phyloP scores from a whole-genome alignment of 2,888 invertebrate genomes.

The Alloplasta piceator region DNA sequence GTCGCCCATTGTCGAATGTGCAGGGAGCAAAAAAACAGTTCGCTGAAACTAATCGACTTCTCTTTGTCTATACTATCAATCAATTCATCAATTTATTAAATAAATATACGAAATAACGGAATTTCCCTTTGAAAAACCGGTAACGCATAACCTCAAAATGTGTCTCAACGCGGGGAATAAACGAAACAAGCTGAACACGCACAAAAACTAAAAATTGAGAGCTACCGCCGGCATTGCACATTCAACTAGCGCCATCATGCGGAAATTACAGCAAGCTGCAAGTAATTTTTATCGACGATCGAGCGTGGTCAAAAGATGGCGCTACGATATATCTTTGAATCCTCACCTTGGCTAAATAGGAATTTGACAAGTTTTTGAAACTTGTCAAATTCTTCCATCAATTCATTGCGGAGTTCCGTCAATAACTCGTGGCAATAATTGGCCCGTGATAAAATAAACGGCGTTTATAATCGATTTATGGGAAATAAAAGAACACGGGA shows the following conservation, averaged over 20 bases:
- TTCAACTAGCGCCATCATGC: neutral
- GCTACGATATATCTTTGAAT: conserved; percentile 15
- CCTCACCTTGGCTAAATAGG: too few relatives aligned
- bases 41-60: neutral
- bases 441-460: neutral
- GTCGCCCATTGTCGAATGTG: conserved; percentile 73
- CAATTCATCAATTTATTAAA: conserved; percentile 1
- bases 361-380: too few relatives aligned
- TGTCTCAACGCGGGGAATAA: neutral
- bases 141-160: conserved; percentile 35
- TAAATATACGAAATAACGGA: neutral
- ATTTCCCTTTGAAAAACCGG: conserved; percentile 6
- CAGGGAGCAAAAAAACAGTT: too few relatives aligned
- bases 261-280: neutral
- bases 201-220: conserved; percentile 5
- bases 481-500: neutral
- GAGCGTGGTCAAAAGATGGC: conserved; percentile 11
- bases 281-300: neutral
- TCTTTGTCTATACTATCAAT: neutral
- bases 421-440: neutral
- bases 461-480: neutral
- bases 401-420: neutral
- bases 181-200: neutral
- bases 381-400: too few relatives aligned
- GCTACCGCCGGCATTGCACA: neutral